Evolutionary conservation across 2,888 invertebrate genomes (phyloP), one percentile per base, ranked within the genome.

Genomic region (Phasia obesa): DNA sequence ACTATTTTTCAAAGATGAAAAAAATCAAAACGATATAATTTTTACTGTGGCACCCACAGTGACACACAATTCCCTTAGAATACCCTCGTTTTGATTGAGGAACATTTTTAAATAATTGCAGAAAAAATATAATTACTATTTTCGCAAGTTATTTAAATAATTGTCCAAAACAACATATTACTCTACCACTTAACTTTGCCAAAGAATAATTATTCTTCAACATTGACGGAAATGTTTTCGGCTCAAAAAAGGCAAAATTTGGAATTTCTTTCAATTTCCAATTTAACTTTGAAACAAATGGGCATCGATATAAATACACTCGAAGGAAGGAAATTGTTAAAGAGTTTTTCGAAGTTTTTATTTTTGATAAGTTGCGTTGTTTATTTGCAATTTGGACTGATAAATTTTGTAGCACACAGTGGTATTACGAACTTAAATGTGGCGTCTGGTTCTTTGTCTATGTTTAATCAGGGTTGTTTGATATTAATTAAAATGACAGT

Each of bases 351-450:
- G 21, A 79, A 71, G 35, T 55, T 75, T 69, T 7, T 70, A 1
- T 49, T 51, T 23, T 57, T 64, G 11, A 38, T 44, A 27, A 19
- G 11, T 53, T 51, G 59, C 19, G 15, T 38, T 7, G n/a, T 70
- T n/a, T 83, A 79, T 75, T 60, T 83, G 60, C 31, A 79, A 75
- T 60, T 49, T 31, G 60, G 70, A 19, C 75, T 83, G 21, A 42
- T 75, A 2, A 71, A 55, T 60, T 70, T 67, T 49, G 71, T 65
- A 1, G 35, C 7, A 0, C 7, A 70, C 25, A 51, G 64, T 51
- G 53, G 57, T 21, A 11, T 65, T 11, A 7, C 70, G 4, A 55
- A 71, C n/a, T 23, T 83, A 17, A 70, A 65, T 60, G n/a, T 15
- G 11, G 17, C 59, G 9, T 70, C 70, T 6, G 44, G 47, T 0